phyloP scores from a whole-genome alignment of 2,888 invertebrate genomes.

The Eupithecia pulchellata region DNA sequence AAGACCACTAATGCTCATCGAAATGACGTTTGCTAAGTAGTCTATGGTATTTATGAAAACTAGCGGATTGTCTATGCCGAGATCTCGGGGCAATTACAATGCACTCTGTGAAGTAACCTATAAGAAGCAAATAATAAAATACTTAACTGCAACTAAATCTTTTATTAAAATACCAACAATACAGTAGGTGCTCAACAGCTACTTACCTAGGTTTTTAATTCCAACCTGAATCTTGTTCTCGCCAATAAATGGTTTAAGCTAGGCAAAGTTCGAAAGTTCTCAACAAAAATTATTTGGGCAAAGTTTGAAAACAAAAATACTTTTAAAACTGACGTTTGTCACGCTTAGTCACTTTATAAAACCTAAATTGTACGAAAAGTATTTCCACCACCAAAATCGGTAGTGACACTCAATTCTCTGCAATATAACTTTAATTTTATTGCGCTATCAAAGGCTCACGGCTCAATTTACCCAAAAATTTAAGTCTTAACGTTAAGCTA shows the following conservation, averaged over 20 bases:
- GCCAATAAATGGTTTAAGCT: not conserved
- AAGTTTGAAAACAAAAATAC: not conserved
- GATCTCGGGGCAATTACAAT: too few species aligned
- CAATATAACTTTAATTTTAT: conserved; percentile 47
- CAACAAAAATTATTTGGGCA: not conserved
- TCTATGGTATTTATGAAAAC: too few species aligned
- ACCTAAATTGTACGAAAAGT: conserved; percentile 19
- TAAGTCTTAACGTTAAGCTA: conserved; percentile 30
- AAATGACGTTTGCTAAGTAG: not conserved
- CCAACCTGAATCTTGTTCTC: not conserved
- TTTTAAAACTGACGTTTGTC: not conserved
- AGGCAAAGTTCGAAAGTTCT: not conserved
- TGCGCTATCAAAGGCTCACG: conserved; percentile 50
- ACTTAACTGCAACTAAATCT: too few species aligned
- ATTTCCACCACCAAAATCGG: conserved; percentile 44
- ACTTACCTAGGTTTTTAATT: not conserved
- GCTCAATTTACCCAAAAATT: conserved; percentile 32
- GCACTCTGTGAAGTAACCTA: too few species aligned
- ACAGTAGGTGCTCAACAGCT: not conserved
- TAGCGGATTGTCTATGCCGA: too few species aligned
- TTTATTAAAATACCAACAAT: not conserved
- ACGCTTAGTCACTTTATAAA: conserved; percentile 5
- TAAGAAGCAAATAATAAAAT: too few species aligned
- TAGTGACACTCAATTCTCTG: conserved; percentile 48
- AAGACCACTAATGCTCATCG: not conserved